phyloP scores from a whole-genome alignment of 2,113 vertebrate species.

The Rhipidura dahli region DNA sequence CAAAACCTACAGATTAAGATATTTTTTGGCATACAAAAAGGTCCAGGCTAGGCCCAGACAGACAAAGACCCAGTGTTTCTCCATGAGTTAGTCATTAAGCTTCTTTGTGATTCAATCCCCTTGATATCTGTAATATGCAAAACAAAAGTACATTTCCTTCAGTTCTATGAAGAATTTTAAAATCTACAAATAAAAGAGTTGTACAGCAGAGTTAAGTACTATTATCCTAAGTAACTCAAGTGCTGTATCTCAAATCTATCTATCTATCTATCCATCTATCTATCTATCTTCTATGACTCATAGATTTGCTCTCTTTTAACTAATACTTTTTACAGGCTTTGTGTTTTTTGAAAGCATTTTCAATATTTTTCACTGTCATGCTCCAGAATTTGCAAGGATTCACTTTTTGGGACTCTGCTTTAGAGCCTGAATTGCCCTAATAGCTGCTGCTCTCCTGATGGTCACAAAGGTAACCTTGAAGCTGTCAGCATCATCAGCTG shows the following conservation, averaged over 20 bases:
- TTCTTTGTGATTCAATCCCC: background rate
- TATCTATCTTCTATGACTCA: background rate
- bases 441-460: background rate
- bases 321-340: background rate
- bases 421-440: background rate
- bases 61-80: conserved; percentile 1
- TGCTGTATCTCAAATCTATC: background rate
- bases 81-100: background rate
- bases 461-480: background rate
- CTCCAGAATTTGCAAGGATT: background rate
- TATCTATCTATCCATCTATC: background rate
- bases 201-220: background rate
- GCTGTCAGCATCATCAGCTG: rapidly evolving
- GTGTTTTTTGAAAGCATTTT: background rate
- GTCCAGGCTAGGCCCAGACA: background rate
- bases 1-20: background rate
- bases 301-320: background rate
- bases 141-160: background rate
- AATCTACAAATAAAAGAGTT: background rate
- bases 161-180: background rate
- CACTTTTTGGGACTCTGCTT: background rate
- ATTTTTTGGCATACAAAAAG: background rate
- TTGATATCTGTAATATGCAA: background rate
- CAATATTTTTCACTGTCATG: background rate
- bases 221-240: background rate